A percentile compares a stretch with the other conserved stretches of the same genome.
Evolutionary conservation across 2,113 vertebrate genomes (phyloP).

Genomic region (Pyrgilauda ruficollis): DNA sequence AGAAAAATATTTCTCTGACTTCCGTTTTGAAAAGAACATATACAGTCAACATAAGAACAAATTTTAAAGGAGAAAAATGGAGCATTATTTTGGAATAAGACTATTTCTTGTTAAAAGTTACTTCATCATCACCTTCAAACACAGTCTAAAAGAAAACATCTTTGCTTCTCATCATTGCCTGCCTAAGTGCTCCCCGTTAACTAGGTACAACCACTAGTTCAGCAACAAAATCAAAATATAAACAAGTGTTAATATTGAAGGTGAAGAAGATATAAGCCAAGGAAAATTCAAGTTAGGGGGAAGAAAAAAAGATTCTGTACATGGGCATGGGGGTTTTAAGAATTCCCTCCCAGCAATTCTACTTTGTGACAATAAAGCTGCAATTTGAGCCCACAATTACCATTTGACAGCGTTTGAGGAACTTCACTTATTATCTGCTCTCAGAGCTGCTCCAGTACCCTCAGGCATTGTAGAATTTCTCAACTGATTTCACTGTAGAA

Average conservation of each 20-base stretch:
- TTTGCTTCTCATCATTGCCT: background rate
- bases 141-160: background rate
- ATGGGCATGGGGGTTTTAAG: background rate
- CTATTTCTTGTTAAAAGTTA: background rate
- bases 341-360: background rate
- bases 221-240: background rate
- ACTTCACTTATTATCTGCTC: slow-evolving; percentile 10
- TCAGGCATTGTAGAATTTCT: background rate
- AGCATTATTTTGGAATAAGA: background rate
- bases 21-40: background rate
- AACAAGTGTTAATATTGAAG: background rate
- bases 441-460: slow-evolving; percentile 10
- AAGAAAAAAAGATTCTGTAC: background rate
- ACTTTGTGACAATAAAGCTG: background rate
- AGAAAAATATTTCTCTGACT: background rate
- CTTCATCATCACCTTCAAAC: background rate
- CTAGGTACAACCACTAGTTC: background rate
- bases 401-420: slow-evolving; percentile 19
- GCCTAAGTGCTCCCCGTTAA: background rate
- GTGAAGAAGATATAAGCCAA: background rate
- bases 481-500: background rate
- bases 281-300: rapidly evolving
- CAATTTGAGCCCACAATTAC: slow-evolving; percentile 29
- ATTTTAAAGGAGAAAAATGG: background rate
- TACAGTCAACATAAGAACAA: background rate